Percentiles rank a stretch among this genome's conserved stretches.
phyloP scores from a whole-genome alignment of 2,797 vertebrate genomes.

The Crocidura indochinensis region DNA sequence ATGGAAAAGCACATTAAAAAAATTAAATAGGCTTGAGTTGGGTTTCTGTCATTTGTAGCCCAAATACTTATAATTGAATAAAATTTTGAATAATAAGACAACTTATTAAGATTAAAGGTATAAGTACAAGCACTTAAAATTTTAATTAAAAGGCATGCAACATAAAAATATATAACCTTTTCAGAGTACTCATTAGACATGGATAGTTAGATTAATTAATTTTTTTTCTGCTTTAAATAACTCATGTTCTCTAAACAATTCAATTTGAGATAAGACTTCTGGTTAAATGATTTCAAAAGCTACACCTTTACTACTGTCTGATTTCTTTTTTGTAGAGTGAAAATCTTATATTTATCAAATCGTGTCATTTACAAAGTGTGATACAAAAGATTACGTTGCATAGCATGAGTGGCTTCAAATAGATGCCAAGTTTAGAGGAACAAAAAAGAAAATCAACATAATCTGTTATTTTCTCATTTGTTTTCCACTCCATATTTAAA shows the following conservation, averaged over 20 bases:
- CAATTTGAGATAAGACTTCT: constrained; percentile 51
- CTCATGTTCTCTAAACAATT: background rate
- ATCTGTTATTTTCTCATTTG: constrained; percentile 63
- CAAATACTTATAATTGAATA: constrained; percentile 23
- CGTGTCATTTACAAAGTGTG: background rate
- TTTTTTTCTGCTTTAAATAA: background rate
- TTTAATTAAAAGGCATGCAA: constrained; percentile 48
- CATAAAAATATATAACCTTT: constrained; percentile 13
- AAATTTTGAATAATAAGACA: background rate
- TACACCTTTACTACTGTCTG: background rate
- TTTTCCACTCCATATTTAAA: constrained; percentile 56
- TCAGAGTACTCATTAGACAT: constrained; percentile 7
- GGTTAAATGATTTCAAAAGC: constrained; percentile 7
- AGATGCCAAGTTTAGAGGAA: constrained; percentile 49
- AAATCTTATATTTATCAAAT: constrained; percentile 41
- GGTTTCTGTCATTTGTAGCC: background rate
- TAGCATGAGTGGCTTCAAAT: background rate
- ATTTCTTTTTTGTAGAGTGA: background rate
- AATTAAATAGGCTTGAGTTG: background rate
- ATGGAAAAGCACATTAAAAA: constrained; percentile 13
- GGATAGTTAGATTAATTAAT: constrained; percentile 4
- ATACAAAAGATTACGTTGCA: background rate
- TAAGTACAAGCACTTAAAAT: constrained; percentile 1
- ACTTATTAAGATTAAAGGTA: constrained; percentile 27
- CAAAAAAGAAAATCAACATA: constrained; percentile 69